These are phyloP conservation scores for Drosophila trichaetosa DNA, from an alignment of 2,888 invertebrate genomes.

Conservation along the genomic window DNA sequence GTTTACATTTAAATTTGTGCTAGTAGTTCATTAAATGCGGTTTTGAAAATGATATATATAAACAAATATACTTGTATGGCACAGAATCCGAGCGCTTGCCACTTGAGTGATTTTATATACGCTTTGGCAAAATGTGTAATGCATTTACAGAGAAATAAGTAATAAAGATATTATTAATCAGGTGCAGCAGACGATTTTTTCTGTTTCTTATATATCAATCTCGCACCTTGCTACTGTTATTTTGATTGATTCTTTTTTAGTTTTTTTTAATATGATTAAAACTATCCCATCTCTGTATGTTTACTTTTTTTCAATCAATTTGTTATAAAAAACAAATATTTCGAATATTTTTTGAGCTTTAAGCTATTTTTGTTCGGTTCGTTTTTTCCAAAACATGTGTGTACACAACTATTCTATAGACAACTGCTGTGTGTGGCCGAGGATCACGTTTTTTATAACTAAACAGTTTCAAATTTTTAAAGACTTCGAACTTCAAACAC, in stretches of 20 bases:
- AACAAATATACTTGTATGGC: conserved; percentile 14
- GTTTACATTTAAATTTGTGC: conserved; percentile 3
- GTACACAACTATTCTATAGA: background rate
- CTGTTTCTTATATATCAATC: background rate
- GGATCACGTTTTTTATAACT: background rate
- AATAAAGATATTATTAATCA: background rate
- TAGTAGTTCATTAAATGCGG: conserved; percentile 26
- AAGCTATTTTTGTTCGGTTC: background rate
- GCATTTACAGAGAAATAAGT: background rate
- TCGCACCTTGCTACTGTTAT: background rate
- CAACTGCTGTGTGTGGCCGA: background rate
- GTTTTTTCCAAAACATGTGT: background rate
- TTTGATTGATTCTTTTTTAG: background rate
- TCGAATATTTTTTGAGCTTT: background rate
- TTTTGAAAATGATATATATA: conserved; percentile 24
- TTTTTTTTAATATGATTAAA: background rate
- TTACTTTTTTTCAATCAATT: background rate
- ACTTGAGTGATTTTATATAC: conserved; percentile 11
- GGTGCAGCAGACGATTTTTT: background rate
- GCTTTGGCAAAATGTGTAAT: background rate
- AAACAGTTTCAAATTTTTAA: background rate
- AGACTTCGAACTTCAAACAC: background rate
- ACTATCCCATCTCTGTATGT: background rate
- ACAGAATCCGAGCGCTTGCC: conserved; percentile 4
- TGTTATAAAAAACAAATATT: background rate